Evolutionary conservation across 2,888 invertebrate genomes (phyloP).

Genomic region (Stegophylla sp.): DNA sequence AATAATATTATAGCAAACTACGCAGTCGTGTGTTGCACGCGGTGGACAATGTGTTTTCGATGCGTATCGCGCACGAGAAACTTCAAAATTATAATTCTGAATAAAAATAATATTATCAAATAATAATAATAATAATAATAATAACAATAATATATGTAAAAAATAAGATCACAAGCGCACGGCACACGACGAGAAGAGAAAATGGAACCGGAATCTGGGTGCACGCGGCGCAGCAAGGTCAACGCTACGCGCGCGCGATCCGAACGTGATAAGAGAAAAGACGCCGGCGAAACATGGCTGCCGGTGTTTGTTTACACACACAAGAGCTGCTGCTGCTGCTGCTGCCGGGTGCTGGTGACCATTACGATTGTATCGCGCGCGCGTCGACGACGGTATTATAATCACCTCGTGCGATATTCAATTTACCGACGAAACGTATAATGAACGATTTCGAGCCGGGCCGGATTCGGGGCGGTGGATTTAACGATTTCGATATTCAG

Average conservation of each 20-base stretch:
- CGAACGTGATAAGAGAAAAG: constrained; percentile 43
- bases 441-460: no score
- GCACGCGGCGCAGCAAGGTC: constrained; percentile 33
- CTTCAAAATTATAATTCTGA: background rate
- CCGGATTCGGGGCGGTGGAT: no score
- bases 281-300: constrained; percentile 52
- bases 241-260: constrained; percentile 27
- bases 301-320: constrained; percentile 52
- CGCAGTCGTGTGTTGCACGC: no score
- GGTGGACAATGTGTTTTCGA: no score
- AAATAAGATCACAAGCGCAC: background rate
- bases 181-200: background rate
- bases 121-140: background rate
- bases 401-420: constrained; percentile 38
- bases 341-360: constrained; percentile 35
- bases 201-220: constrained; percentile 16
- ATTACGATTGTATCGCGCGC: constrained; percentile 33
- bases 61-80: background rate
- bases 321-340: no score
- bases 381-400: constrained; percentile 19
- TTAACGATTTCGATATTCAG: no score
- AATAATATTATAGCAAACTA: no score
- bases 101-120: background rate
- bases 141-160: background rate
- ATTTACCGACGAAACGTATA: constrained; percentile 33